phyloP scores from a whole-genome alignment of 2,797 vertebrate species.

The Sus cebifrons region DNA sequence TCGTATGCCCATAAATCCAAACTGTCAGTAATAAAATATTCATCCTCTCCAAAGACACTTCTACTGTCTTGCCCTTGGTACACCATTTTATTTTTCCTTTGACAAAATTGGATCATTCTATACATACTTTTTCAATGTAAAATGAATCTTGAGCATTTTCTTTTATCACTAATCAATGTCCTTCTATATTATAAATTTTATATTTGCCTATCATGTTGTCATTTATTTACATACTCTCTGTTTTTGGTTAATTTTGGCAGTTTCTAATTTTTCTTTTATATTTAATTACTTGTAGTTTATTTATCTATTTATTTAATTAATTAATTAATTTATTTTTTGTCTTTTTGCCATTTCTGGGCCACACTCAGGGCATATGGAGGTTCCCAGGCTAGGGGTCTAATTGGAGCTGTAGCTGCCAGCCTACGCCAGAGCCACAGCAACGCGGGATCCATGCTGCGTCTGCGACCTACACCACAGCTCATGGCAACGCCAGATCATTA shows the following conservation, averaged over 20 bases:
- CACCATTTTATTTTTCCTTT: background rate
- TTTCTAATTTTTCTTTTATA: constrained; percentile 31
- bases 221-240: background rate
- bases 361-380: too few species aligned
- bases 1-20: background rate
- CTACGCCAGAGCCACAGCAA: too few species aligned
- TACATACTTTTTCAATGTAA: background rate
- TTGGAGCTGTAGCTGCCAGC: too few species aligned
- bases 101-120: background rate
- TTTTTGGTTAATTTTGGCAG: background rate
- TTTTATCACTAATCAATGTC: background rate
- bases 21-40: background rate
- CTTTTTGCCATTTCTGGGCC: too few species aligned
- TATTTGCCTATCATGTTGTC: background rate
- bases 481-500: too few species aligned
- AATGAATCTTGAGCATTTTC: constrained; percentile 5
- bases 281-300: background rate
- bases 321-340: too few species aligned
- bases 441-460: too few species aligned
- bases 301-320: too few species aligned
- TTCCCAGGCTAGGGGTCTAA: too few species aligned
- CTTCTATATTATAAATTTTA: background rate
- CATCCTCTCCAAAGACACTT: background rate
- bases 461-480: too few species aligned
- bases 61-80: background rate